Base-by-base conservation (phyloP, 2,113 vertebrate genomes). In the Peromyscus polionotus region DNA sequence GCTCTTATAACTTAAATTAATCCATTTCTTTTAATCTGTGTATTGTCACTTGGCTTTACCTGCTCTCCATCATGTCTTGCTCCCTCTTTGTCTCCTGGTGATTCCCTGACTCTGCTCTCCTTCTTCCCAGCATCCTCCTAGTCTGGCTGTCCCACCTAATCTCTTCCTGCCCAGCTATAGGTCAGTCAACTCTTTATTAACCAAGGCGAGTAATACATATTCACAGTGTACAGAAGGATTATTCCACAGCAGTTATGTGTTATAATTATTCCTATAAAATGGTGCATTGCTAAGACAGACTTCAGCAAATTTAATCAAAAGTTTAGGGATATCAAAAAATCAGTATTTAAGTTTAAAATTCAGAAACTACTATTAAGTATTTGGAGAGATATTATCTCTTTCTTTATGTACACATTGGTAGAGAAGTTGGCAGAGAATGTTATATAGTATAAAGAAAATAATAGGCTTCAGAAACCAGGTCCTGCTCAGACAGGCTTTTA, bases 301-400 rank as follows among this genome's bases (percentile, higher is more conserved):
- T 72, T 86, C 5, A 86, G 12, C 26, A 80, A 85, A 85, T 54
- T 68, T 75, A 96, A 73, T 84, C 7, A 73, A 94, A 94, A 76
- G 7, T 24, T 31, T 70, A 16, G 68, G 33, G 59, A 68, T 13
- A 76, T 17, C 7, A 96, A 90, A 86, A 87, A 75, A n/a, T 17
- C 31, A 73, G 4, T n/a, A n/a, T 75, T 45, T 42, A 36, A 51
- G 73, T 93, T 92, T 75, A 19, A 90, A 85, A 86, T 4, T 33
- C 75, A 45, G 45, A 83, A 83, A 45, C n/a, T 9, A 54, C 39
- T 11, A 12, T 63, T 70, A 20, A 77, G n/a, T 20, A 51, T 67
- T 76, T 95, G 1, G 3, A 70, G 12, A 70, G 83, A 54, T 22
- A 51, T 36, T 87, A 70, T 90, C 10, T 6, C 5, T 57, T 90